A percentile compares a stretch with the other conserved stretches of the same genome.
These are phyloP conservation scores for Tridacna crocea DNA, from an alignment of 2,888 invertebrate species.

Conservation along the genomic window DNA sequence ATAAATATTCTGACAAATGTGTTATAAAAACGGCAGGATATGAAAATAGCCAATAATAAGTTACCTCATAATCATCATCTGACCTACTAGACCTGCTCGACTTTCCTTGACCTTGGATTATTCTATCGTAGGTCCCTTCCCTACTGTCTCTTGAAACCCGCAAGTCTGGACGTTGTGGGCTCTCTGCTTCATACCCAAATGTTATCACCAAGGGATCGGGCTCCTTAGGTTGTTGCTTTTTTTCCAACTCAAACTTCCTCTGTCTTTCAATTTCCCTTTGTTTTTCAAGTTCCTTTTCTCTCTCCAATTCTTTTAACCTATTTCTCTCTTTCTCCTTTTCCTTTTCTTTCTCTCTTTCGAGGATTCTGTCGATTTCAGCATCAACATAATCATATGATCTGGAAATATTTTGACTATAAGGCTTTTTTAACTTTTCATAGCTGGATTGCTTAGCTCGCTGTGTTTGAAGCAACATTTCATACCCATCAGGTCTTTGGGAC, in stretches of 20 bases:
- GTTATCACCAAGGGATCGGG: slow-evolving; percentile 14
- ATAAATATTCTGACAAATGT: no score
- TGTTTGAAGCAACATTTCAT: slow-evolving; percentile 32
- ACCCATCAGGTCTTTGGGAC: slow-evolving; percentile 28
- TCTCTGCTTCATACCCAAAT: not conserved
- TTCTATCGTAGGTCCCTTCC: slow-evolving; percentile 11
- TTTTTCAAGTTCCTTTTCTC: slow-evolving; percentile 32
- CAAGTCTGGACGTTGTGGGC: not conserved
- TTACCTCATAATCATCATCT: slow-evolving; percentile 59
- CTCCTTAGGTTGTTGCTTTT: slow-evolving; percentile 19
- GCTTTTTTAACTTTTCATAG: slow-evolving; percentile 14
- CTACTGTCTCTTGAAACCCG: slow-evolving; percentile 7
- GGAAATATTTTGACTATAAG: not conserved
- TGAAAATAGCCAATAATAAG: no score
- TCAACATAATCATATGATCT: slow-evolving; percentile 30
- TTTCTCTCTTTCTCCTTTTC: slow-evolving; percentile 19
- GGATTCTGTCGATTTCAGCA: slow-evolving; percentile 35
- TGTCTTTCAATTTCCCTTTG: slow-evolving; percentile 37
- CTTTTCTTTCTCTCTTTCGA: slow-evolving; percentile 29
- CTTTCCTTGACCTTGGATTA: not conserved
- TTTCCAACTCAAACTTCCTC: slow-evolving; percentile 30
- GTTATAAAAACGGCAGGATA: no score
- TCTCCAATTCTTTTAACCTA: slow-evolving; percentile 11
- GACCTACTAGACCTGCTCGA: slow-evolving; percentile 46
- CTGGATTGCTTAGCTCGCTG: not conserved